Percentiles rank a stretch among this genome's conserved stretches.
These are phyloP conservation scores for Hippocampus comes DNA, from an alignment of 2,113 vertebrate genomes.

Conservation along the genomic window DNA sequence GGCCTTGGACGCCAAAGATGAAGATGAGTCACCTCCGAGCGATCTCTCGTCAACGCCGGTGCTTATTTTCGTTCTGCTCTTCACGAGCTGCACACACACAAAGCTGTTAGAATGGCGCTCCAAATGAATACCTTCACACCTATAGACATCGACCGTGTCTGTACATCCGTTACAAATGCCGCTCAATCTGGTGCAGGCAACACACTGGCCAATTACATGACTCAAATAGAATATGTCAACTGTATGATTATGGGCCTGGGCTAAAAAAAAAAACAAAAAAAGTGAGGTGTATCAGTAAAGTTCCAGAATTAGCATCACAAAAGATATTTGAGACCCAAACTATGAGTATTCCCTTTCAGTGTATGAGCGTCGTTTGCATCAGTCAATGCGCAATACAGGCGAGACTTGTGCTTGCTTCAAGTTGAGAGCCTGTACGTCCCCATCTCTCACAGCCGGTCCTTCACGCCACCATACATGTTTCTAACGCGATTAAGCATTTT, in stretches of 20 bases:
- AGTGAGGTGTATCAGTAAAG: not conserved
- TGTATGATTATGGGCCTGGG: not conserved
- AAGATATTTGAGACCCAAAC: not conserved
- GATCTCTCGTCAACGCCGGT: constrained; percentile 21
- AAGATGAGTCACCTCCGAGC: constrained; percentile 59
- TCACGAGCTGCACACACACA: not conserved
- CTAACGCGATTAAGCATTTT: no score
- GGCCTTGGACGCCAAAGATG: constrained; percentile 58
- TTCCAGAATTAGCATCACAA: not conserved
- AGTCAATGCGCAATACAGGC: not conserved
- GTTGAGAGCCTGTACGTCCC: no score
- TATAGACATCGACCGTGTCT: not conserved
- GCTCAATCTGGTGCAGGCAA: not conserved
- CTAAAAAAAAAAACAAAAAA: not conserved
- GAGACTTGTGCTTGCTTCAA: not conserved
- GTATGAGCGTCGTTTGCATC: no score
- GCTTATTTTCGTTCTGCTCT: constrained; percentile 1
- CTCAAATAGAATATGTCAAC: not conserved
- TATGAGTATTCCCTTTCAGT: not conserved
- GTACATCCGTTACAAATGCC: constrained; percentile 3
- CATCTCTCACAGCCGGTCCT: no score
- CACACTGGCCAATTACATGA: not conserved
- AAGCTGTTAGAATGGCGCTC: not conserved
- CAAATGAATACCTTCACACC: constrained; percentile 2
- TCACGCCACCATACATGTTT: no score